Conservation (phyloP, 2,888 invertebrate species). For the Neoscelio sp. region DNA sequence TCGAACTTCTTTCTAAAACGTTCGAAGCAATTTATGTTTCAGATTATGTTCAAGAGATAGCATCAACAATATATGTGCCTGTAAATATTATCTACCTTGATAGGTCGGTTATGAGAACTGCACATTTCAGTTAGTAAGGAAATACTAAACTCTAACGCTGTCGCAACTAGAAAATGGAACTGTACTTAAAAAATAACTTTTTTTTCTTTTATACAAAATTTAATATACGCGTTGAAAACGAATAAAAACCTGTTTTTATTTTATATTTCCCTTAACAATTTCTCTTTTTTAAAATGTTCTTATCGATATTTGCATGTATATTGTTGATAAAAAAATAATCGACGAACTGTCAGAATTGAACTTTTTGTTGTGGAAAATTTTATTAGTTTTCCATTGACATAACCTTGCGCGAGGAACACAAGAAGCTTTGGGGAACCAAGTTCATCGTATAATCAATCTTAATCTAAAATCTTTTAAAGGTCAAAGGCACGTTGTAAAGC, state of each 20-base stretch:
- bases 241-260: too few relatives aligned
- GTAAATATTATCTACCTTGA: constrained; percentile 1
- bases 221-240: too few relatives aligned
- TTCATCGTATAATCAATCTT: constrained; percentile 1
- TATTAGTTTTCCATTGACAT: neutral
- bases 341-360: neutral
- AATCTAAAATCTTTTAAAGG: constrained; percentile 8
- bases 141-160: constrained; percentile 5
- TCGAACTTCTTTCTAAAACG: too few relatives aligned
- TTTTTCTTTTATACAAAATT: too few relatives aligned
- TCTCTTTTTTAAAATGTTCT: too few relatives aligned
- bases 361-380: neutral
- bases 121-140: constrained; percentile 2
- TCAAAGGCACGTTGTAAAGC: neutral
- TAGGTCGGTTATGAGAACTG: neutral
- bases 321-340: too few relatives aligned
- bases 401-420: too few relatives aligned
- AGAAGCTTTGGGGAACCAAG: neutral
- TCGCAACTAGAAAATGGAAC: neutral
- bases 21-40: constrained; percentile 17
- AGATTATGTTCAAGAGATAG: neutral
- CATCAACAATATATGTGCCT: neutral
- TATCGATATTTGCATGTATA: too few relatives aligned
- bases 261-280: too few relatives aligned
- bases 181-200: too few relatives aligned